Base-by-base conservation (phyloP, 2,797 vertebrate species). In the Trachops cirrhosus region DNA sequence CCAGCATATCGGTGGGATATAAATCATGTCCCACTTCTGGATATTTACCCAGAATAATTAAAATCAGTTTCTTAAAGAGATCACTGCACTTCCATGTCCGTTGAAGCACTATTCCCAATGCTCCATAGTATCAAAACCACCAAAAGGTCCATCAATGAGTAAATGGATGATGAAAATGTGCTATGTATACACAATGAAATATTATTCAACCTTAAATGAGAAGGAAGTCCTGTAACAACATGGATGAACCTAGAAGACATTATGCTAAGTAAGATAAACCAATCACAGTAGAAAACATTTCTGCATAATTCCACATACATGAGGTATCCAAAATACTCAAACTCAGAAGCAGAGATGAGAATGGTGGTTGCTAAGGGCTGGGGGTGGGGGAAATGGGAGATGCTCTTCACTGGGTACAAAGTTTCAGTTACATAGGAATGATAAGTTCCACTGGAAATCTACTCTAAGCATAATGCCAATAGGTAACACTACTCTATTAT, bases 341-440 rank as follows among this genome's bases (percentile, higher is more conserved):
- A 22, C 11, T 52, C 29, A 4, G 16, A 34, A 64, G 29, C 77
- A 24, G 34, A 82, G 8, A 24, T 14, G 9, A 19, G n/a, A n/a
- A 9, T 64, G 14, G 2, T 16, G 44, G 16, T 15, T 2, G 6
- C 75, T 15, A 18, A 24, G 1, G 29, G 9, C 44, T 15, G 16
- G 3, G 6, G 2, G 15, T 24, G 8, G 9, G 24, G 50, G 7
- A 7, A 24, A 5, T 4, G 34, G 34, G 8, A 3, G 5, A 10
- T 29, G 26, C 9, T 21, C 26, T 9, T 39, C 1, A 3, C 26
- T 3, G 14, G 32, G 29, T 18, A 2, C 11, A 4, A 44, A 34
- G 18, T 18, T 29, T 59, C 77, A 11, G 5, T 37, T 52, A 12
- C 0, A 5, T 2, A 11, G 26, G 29, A 18, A 1, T 39, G 24